phyloP scores from a whole-genome alignment of 1,140 invertebrate species.

The Calliphora vicina region DNA sequence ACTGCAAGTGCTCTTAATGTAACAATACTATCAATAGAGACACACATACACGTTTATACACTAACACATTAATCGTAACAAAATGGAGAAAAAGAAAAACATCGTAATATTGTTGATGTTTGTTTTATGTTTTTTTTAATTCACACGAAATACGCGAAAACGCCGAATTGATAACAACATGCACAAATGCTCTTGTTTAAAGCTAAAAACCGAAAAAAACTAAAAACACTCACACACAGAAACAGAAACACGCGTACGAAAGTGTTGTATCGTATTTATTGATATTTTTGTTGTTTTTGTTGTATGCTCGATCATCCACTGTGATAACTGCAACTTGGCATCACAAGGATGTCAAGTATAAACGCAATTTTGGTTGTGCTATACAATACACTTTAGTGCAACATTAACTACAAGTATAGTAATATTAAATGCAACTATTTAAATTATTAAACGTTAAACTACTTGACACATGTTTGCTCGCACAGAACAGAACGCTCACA shows the following conservation, averaged over 20 bases:
- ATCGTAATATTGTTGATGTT: not conserved
- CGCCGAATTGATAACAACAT: too few species aligned
- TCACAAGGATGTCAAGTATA: not conserved
- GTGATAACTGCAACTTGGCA: not conserved
- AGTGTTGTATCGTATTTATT: not conserved
- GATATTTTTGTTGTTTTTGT: not conserved
- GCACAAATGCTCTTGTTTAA: not conserved
- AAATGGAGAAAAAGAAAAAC: not conserved
- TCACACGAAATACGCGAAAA: not conserved
- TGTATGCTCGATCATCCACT: not conserved
- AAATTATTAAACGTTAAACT: not conserved
- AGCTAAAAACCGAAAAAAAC: not conserved
- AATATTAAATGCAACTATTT: not conserved
- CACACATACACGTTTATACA: not conserved
- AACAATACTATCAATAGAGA: not conserved
- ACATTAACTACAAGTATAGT: not conserved
- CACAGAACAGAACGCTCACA: not conserved
- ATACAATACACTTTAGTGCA: too few species aligned
- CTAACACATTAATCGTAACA: not conserved
- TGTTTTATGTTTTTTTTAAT: not conserved
- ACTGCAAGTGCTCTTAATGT: not conserved
- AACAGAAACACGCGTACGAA: not conserved
- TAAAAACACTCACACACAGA: not conserved
- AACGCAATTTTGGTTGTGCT: too few species aligned
- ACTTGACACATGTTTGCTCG: not conserved